Evolutionary conservation across 2,888 invertebrate genomes (phyloP).

Genomic region (Apamea epomidion): DNA sequence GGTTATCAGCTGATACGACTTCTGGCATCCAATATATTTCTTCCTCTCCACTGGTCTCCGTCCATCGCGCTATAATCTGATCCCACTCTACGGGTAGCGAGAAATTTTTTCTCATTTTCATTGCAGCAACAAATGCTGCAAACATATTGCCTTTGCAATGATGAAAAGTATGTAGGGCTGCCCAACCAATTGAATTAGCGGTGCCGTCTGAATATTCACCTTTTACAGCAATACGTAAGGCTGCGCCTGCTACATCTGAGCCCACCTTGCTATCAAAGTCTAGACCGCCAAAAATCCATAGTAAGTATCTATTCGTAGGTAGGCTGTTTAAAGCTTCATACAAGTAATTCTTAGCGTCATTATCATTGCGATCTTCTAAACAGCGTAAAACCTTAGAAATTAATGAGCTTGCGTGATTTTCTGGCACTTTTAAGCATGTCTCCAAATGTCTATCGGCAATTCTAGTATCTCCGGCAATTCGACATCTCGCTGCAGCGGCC

Average conservation of each 20-base stretch:
- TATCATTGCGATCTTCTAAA: constrained; percentile 78
- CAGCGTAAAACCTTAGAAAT: constrained; percentile 79
- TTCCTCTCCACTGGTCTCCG: constrained; percentile 83
- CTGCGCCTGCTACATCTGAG: constrained; percentile 75
- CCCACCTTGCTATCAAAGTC: constrained; percentile 76
- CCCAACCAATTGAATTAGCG: constrained; percentile 85
- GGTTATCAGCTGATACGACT: constrained; percentile 74
- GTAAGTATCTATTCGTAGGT: constrained; percentile 79
- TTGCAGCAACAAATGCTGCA: constrained; percentile 82
- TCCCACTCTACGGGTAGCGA: constrained; percentile 81
- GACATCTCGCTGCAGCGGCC: constrained; percentile 77
- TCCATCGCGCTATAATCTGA: constrained; percentile 79
- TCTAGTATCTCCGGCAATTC: constrained; percentile 78
- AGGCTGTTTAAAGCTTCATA: constrained; percentile 76
- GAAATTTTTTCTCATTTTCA: constrained; percentile 84
- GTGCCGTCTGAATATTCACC: constrained; percentile 83
- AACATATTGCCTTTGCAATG: constrained; percentile 75
- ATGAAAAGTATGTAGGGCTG: constrained; percentile 82
- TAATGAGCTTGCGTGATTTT: constrained; percentile 77
- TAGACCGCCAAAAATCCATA: constrained; percentile 83
- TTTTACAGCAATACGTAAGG: constrained; percentile 83
- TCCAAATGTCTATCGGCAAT: constrained; percentile 76
- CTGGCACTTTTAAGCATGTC: constrained; percentile 72
- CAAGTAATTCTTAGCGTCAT: constrained; percentile 77
- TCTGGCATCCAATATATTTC: constrained; percentile 83